phyloP scores from a whole-genome alignment of 2,888 invertebrate species.

The Netelia virgata region DNA sequence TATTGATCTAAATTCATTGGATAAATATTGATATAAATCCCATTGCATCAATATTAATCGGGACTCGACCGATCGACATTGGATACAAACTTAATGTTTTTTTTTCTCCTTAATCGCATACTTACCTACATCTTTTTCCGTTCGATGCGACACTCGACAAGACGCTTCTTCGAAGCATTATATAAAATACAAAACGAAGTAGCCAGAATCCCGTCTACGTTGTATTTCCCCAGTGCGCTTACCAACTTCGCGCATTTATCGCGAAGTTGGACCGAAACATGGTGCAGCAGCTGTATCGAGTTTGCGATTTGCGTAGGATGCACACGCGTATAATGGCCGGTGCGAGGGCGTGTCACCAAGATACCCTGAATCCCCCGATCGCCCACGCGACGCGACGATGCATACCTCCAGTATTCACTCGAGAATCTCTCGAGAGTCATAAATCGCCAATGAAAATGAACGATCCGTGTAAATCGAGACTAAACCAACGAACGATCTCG shows the following conservation, averaged over 20 bases:
- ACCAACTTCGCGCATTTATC: conserved; percentile 20
- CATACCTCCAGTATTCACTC: conserved; percentile 44
- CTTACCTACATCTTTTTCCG: too few species aligned
- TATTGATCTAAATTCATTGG: too few species aligned
- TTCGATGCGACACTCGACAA: too few species aligned
- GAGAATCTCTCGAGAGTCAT: conserved; percentile 23
- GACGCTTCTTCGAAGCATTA: too few species aligned
- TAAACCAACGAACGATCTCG: conserved; percentile 33
- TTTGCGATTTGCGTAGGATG: conserved; percentile 31
- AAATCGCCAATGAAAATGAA: conserved; percentile 25
- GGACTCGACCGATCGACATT: too few species aligned
- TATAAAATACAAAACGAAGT: too few species aligned
- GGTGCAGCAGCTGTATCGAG: conserved; percentile 3
- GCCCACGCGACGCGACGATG: conserved; percentile 31
- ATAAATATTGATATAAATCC: too few species aligned
- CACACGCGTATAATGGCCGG: not conserved
- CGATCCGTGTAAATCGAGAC: conserved; percentile 39
- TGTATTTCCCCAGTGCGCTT: not conserved
- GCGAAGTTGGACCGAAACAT: conserved; percentile 1
- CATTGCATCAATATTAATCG: too few species aligned
- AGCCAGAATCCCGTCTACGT: too few species aligned
- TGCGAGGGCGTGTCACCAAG: conserved; percentile 49
- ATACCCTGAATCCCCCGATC: conserved; percentile 53
- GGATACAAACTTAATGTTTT: too few species aligned
- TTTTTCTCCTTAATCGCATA: too few species aligned